Base-by-base conservation (phyloP, 1,140 invertebrate genomes). In the Gonioctena quinquepunctata region DNA sequence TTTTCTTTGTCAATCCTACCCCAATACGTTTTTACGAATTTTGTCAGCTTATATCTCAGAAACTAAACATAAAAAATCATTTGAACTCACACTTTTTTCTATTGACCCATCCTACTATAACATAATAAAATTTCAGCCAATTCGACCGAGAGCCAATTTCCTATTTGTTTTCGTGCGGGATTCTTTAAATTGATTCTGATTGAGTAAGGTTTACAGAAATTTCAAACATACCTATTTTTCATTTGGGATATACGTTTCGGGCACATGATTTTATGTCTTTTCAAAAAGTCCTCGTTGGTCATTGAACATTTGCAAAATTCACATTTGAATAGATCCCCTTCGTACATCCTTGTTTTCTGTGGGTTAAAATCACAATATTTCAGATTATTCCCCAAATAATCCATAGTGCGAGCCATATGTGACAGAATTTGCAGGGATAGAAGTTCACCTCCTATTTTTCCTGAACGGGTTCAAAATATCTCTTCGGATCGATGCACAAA, bases 401-500 rank as follows among this genome's bases (percentile, higher is more conserved):
- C 22, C 22, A 21, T 27, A 16, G 23, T 28, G 16, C 23, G 1
- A 69, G 25, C 25, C 66, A 66, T 4, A 69, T 27, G 5, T 27
- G 21, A 48, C 71, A 72, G 48, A 33, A 69, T 23, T 28, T 13
- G 33, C 71, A 72, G 5, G 21, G 19, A 54, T 48, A 66, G 19
- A 23, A 72, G 1, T 50, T 23, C 33, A n/a, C n/a, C n/a, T n/a
- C 16, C 33, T 13, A 42, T 13, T 42, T 1, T n/a, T 42, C 33
- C 11, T 69, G 25, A 2, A 48, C 16, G 0, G 67, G 67, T 21
- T 72, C 56, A 23, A 68, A 68, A 62, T 72, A 68, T 26, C 42
- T 66, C 19, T 68, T 66, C 4, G 26, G 5, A 13, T 72, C 63
- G 5, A 72, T 69, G 1, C 82, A 81, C n/a, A 88, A 79, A n/a